Percentiles rank a stretch among this genome's conserved stretches.
Evolutionary conservation across 2,113 vertebrate species (phyloP).

Genomic region (Ia io): DNA sequence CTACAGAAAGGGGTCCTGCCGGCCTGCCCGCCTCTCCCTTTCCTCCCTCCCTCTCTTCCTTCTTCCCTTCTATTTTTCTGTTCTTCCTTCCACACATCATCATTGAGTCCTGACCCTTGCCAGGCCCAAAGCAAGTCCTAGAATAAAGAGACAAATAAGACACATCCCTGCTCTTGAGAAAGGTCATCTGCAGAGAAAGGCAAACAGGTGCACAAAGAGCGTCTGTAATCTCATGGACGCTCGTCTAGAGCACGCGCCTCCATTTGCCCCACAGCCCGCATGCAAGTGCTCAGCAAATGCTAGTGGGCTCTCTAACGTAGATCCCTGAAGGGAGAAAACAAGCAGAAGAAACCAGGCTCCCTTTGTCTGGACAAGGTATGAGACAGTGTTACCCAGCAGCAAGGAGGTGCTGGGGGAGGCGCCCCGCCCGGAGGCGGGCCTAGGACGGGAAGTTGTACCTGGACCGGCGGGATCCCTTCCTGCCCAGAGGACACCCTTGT

Average conservation of each 20-base stretch:
- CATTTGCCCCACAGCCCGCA: not conserved
- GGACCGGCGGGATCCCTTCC: not conserved
- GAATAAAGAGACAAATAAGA: not conserved
- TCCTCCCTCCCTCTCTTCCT: fast-evolving
- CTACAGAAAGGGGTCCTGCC: not conserved
- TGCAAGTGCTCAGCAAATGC: not conserved
- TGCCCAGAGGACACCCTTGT: not conserved
- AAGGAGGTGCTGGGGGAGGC: too few relatives aligned
- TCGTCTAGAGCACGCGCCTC: fast-evolving
- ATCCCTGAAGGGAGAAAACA: not conserved
- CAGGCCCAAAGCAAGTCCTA: not conserved
- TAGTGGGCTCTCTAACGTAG: not conserved
- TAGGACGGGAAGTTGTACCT: not conserved
- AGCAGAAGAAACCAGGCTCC: not conserved
- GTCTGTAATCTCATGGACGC: fast-evolving
- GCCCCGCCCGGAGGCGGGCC: not conserved
- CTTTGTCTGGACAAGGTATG: not conserved
- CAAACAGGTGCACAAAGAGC: fast-evolving
- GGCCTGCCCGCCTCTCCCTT: not conserved
- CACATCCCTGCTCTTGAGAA: not conserved
- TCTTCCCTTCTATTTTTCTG: not conserved
- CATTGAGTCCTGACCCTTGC: not conserved
- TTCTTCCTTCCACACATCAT: not conserved
- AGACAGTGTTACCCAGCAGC: not conserved
- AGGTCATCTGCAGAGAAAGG: not conserved